Evolutionary conservation across 2,797 vertebrate genomes (phyloP), one percentile per base, ranked within the genome.

Genomic region (Thaleichthys pacificus): DNA sequence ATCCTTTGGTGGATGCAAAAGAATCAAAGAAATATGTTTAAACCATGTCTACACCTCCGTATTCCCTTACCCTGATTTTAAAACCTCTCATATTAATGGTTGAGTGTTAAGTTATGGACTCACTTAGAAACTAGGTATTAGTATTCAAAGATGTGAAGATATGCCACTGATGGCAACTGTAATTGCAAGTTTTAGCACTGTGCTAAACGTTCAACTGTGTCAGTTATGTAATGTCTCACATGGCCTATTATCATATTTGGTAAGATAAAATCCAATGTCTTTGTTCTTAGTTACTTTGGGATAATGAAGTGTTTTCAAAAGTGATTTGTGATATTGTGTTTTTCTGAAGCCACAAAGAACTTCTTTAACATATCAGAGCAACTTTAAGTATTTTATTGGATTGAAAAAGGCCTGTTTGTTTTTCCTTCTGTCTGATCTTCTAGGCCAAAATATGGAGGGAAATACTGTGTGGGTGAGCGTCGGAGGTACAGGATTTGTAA

Each of bases 391-490:
- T 60, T 3, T 0, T 66, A 19, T 73, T 14, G 75, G 28, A 2
- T 24, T 0, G 24, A 61, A 22, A 26, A 26, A 22, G 1, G n/a
- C 3, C 8, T 61, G 3, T 47, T 47, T 61, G 58, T 38, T 66
- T 66, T 70, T 54, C 61, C 51, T 56, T 14, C 57, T 60, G 42
- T 47, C 12, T 17, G 65, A 24, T 71, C 17, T 54, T 54, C 0
- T 75, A 99, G 98, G 61, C 97, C 98, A 0, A 95, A 89, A 77
- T 86, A 96, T 12, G 92, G 94, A 17, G 98, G 98, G 56, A 92
- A 79, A 69, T 99, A 96, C 84, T 99, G 98, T 77, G 87, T 98
- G 1, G 97, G 98, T 1, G 95, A 97, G 73, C 90, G 97, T 26
- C 94, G 85, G 12, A 87, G 95, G 61, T 94, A 94, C 86, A 91